phyloP scores from a whole-genome alignment of 2,113 vertebrate species.

The Chroicocephalus ridibundus region DNA sequence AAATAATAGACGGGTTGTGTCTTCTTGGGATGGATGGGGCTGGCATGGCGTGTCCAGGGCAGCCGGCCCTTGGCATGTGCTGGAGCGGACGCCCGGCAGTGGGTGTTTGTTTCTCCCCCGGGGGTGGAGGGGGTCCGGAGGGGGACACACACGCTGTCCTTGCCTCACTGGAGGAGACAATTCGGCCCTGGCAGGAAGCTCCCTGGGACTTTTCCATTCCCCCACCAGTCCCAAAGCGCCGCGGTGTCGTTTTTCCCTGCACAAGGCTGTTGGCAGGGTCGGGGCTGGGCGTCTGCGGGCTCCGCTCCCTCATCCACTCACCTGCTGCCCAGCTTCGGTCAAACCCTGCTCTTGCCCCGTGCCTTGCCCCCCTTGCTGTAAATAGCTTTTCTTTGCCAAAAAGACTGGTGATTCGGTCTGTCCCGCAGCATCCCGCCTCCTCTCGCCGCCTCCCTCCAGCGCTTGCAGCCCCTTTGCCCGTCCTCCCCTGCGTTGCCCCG shows the following conservation, averaged over 20 bases:
- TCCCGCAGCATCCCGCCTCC: neutral
- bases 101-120: neutral
- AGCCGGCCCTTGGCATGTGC: accelerated
- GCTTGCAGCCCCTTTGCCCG: accelerated
- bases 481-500: neutral
- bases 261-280: neutral
- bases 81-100: neutral
- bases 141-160: neutral
- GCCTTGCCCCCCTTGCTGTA: neutral
- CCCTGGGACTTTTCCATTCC: conserved; percentile 41
- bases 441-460: neutral
- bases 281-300: accelerated
- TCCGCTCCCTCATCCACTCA: neutral
- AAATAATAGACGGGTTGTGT: accelerated
- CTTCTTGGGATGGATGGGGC: neutral
- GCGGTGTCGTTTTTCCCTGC: neutral
- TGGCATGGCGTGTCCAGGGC: neutral
- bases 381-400: neutral
- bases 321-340: neutral
- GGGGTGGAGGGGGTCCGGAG: neutral
- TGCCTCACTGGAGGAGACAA: neutral
- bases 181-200: neutral
- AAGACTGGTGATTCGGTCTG: neutral
- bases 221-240: neutral
- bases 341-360: neutral